A percentile compares a stretch with the other conserved stretches of the same genome.
Conservation (phyloP, 2,888 invertebrate species). For the Luperina nickerlii region DNA sequence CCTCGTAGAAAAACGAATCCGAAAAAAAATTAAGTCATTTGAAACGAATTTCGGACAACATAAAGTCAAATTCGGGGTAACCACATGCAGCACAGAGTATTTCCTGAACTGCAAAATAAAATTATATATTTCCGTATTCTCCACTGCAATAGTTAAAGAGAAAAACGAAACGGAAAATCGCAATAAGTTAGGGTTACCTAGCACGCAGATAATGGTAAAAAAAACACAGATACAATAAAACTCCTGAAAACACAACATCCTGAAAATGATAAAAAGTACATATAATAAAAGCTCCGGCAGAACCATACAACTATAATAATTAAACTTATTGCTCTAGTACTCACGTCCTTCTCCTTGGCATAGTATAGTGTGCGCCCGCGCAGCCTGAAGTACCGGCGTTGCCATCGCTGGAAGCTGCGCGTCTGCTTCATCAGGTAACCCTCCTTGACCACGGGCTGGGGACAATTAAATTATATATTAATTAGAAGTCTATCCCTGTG, state of each 20-base stretch:
- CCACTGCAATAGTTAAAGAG: background rate
- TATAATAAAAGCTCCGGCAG: background rate
- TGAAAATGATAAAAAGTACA: background rate
- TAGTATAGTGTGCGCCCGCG: conserved; percentile 96
- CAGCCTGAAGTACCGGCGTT: conserved; percentile 95
- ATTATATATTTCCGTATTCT: background rate
- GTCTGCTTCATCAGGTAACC: conserved; percentile 97
- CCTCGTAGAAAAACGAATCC: background rate
- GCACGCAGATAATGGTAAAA: background rate
- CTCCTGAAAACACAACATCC: conserved; percentile 1
- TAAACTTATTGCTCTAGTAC: conserved; percentile 67
- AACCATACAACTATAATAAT: background rate
- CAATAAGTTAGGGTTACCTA: background rate
- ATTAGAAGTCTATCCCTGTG: background rate
- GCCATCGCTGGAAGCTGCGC: conserved; percentile 96
- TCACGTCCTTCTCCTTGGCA: conserved; percentile 96
- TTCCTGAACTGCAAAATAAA: background rate
- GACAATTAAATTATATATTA: background rate
- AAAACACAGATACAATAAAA: background rate
- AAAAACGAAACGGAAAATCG: background rate
- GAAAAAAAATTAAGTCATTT: background rate
- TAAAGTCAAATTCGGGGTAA: too few relatives aligned
- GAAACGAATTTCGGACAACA: too few relatives aligned
- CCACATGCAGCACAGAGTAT: background rate
- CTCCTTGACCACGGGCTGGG: conserved; percentile 92